phyloP scores from a whole-genome alignment of 2,113 vertebrate genomes.

The Scomber scombrus region DNA sequence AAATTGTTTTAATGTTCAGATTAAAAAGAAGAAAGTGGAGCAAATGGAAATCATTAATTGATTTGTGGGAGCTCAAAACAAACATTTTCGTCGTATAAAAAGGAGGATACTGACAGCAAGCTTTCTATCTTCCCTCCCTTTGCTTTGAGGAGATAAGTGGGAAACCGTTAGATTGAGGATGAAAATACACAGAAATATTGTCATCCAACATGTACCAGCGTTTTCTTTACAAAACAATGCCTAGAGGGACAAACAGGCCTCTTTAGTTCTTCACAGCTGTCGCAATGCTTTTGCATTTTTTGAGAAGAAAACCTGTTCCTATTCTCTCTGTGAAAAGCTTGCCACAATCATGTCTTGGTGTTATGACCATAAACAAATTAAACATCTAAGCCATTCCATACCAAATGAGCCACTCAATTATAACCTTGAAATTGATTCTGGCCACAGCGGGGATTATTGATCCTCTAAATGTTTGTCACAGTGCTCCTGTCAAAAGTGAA shows the following conservation, averaged over 20 bases:
- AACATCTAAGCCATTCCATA: conserved; percentile 74
- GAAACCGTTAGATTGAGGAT: conserved; percentile 67
- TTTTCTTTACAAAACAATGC: conserved; percentile 76
- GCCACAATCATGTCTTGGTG: conserved; percentile 69
- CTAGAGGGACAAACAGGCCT: conserved; percentile 75
- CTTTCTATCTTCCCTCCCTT: conserved; percentile 68
- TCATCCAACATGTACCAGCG: conserved; percentile 55
- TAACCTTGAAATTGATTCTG: conserved; percentile 83
- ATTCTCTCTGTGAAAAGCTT: conserved; percentile 71
- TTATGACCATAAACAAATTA: conserved; percentile 81
- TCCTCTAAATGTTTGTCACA: conserved; percentile 77
- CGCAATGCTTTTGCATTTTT: conserved; percentile 76
- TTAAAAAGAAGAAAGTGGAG: conserved; percentile 72
- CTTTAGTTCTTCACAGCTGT: conserved; percentile 80
- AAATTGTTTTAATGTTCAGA: conserved; percentile 78
- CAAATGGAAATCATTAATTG: conserved; percentile 80
- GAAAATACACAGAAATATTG: conserved; percentile 70
- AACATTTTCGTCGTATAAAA: conserved; percentile 61
- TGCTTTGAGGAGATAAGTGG: conserved; percentile 75
- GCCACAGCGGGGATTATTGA: conserved; percentile 81
- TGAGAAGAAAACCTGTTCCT: conserved; percentile 63
- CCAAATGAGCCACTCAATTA: conserved; percentile 82
- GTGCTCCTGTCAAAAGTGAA: conserved; percentile 70
- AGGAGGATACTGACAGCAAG: conserved; percentile 62
- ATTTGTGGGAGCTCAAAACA: conserved; percentile 74